A percentile compares a stretch with the other conserved stretches of the same genome.
These are phyloP conservation scores for Oncorhynchus gorbuscha DNA, from an alignment of 2,113 vertebrate species.

Conservation along the genomic window DNA sequence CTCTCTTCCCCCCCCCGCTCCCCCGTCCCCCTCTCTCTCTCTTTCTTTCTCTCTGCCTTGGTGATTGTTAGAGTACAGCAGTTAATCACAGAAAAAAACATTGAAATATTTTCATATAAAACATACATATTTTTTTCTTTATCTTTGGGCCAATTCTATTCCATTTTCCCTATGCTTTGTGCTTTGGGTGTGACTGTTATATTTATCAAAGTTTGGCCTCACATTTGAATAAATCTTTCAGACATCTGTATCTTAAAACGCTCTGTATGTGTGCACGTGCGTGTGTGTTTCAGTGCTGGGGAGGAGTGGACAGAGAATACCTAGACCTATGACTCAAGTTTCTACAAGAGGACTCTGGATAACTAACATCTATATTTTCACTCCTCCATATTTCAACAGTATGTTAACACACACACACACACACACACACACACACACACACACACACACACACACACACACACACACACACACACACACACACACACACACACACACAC, in stretches of 20 bases:
- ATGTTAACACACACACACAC: slow-evolving; percentile 60
- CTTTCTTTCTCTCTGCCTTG: too few species aligned
- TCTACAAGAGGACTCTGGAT: slow-evolving; percentile 96
- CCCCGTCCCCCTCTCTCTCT: too few species aligned
- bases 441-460: too few species aligned
- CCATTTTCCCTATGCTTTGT: slow-evolving; percentile 12
- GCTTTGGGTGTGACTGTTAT: slow-evolving; percentile 20
- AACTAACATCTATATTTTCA: slow-evolving; percentile 97
- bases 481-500: background rate
- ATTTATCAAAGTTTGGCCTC: slow-evolving; percentile 26
- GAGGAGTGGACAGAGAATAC: slow-evolving; percentile 93
- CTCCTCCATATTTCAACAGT: slow-evolving; percentile 92
- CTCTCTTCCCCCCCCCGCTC: too few species aligned
- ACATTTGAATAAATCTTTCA: slow-evolving; percentile 23
- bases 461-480: too few species aligned
- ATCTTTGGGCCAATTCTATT: slow-evolving; percentile 13
- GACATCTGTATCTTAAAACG: slow-evolving; percentile 35
- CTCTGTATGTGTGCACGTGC: background rate
- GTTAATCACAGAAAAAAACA: slow-evolving; percentile 22
- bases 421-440: too few species aligned
- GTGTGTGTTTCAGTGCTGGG: slow-evolving; percentile 69
- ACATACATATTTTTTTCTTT: background rate
- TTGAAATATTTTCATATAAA: slow-evolving; percentile 14
- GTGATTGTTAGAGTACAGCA: too few species aligned
- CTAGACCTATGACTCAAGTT: slow-evolving; percentile 95